These are phyloP conservation scores for Chesias legatella DNA, from an alignment of 2,888 invertebrate species.

Conservation along the genomic window DNA sequence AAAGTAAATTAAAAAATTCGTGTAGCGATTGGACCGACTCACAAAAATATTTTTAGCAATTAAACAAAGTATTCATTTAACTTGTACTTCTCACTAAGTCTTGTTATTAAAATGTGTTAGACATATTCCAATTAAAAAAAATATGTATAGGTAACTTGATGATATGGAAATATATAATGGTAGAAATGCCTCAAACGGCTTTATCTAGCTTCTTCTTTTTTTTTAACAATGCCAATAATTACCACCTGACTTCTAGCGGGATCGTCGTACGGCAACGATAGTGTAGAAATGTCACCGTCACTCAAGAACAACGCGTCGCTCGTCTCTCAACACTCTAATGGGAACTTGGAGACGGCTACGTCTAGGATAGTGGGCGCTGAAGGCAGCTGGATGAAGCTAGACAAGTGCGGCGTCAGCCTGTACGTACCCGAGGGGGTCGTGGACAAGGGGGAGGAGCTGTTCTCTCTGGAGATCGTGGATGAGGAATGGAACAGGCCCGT, in stretches of 20 bases:
- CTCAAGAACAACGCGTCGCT: slow-evolving; percentile 67
- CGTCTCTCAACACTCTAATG: slow-evolving; percentile 54
- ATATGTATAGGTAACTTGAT: too few relatives aligned
- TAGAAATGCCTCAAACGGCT: not conserved
- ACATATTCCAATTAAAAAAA: too few relatives aligned
- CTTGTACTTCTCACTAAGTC: too few relatives aligned
- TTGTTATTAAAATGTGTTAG: too few relatives aligned
- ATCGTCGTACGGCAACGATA: slow-evolving; percentile 72
- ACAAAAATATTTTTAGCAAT: too few relatives aligned
- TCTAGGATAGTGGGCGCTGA: slow-evolving; percentile 77
- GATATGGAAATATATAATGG: too few relatives aligned
- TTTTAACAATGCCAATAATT: too few relatives aligned
- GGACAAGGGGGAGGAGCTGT: slow-evolving; percentile 89
- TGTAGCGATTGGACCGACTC: too few relatives aligned
- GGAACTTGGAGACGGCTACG: slow-evolving; percentile 57
- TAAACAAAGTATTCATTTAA: too few relatives aligned
- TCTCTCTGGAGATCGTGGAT: slow-evolving; percentile 93
- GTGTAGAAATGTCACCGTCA: slow-evolving; percentile 73
- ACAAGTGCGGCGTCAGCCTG: slow-evolving; percentile 89
- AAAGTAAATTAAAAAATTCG: too few relatives aligned
- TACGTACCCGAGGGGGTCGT: slow-evolving; percentile 94
- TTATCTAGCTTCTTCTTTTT: too few relatives aligned
- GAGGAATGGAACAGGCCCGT: slow-evolving; percentile 94
- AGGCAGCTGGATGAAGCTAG: slow-evolving; percentile 83
- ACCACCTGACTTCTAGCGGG: slow-evolving; percentile 55